These are phyloP conservation scores for Psococerastis gibbosa DNA, from an alignment of 2,888 invertebrate genomes.

Conservation along the genomic window DNA sequence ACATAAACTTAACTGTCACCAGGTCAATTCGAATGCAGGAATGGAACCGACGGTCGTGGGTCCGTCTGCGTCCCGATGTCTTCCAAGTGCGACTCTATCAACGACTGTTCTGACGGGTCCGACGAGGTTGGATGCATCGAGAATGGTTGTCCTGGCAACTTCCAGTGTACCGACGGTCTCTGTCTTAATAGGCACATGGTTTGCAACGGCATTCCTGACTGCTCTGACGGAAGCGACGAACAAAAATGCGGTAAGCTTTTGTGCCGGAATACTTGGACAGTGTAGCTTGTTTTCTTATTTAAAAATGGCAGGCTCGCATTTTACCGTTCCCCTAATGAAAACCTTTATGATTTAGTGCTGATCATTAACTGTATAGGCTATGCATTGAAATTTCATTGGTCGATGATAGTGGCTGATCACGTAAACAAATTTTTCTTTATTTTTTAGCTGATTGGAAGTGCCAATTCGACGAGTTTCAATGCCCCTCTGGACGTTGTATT, in stretches of 20 bases:
- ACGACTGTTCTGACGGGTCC: conserved; percentile 40
- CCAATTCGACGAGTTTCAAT: conserved; percentile 34
- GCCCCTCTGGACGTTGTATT: conserved; percentile 32
- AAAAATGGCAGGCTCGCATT: too few species aligned
- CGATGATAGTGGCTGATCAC: too few species aligned
- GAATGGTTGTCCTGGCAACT: conserved; percentile 37
- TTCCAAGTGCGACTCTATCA: conserved; percentile 35
- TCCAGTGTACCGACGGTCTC: conserved; percentile 35
- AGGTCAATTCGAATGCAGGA: conserved; percentile 37
- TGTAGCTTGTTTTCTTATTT: too few species aligned
- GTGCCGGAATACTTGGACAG: too few species aligned
- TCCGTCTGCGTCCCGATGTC: conserved; percentile 33
- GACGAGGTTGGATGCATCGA: conserved; percentile 37
- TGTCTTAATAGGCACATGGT: conserved; percentile 38
- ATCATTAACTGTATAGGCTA: too few species aligned
- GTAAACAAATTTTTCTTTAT: too few species aligned
- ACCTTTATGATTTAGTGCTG: too few species aligned
- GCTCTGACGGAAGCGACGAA: conserved; percentile 41
- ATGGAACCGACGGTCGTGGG: conserved; percentile 37
- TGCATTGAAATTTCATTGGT: too few species aligned
- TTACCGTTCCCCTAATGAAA: too few species aligned
- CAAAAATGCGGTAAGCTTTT: conserved; percentile 31
- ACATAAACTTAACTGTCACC: too few species aligned
- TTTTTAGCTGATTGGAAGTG: conserved; percentile 27
- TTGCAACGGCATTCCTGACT: conserved; percentile 40